phyloP scores from a whole-genome alignment of 2,113 vertebrate species.

The Hippocampus comes region DNA sequence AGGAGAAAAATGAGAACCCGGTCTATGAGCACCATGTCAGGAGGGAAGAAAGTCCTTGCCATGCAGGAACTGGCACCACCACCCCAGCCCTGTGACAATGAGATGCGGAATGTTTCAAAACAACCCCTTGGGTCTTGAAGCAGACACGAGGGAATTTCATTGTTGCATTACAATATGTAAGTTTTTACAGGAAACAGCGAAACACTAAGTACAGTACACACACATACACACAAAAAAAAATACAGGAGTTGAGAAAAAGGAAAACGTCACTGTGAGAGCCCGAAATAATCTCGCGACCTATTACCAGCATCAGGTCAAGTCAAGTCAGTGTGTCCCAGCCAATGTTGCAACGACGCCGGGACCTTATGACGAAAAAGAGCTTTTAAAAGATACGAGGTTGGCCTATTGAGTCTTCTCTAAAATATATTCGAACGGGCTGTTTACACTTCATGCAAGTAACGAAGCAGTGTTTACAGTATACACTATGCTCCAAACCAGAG shows the following conservation, averaged over 20 bases:
- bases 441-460: conserved; percentile 5
- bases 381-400: not conserved
- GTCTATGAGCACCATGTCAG: not conserved
- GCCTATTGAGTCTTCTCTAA: conserved; percentile 1
- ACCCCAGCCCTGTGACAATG: conserved; percentile 13
- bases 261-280: not conserved
- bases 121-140: not conserved
- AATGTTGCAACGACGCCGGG: conserved; percentile 10
- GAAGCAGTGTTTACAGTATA: conserved; percentile 6
- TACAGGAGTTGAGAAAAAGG: not conserved
- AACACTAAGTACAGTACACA: not conserved
- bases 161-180: not conserved
- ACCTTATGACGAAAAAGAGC: conserved; percentile 32
- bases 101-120: not conserved
- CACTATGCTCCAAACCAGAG: conserved; percentile 21
- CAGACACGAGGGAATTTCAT: not conserved
- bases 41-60: not conserved
- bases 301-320: conserved; percentile 41
- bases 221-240: not conserved
- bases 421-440: conserved; percentile 9
- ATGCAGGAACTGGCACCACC: not conserved
- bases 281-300: conserved; percentile 37
- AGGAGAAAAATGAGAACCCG: not conserved
- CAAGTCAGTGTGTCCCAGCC: conserved; percentile 32
- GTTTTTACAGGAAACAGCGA: not conserved